These are phyloP conservation scores for Pyrrhia umbra DNA, from an alignment of 2,888 invertebrate species.

Conservation along the genomic window DNA sequence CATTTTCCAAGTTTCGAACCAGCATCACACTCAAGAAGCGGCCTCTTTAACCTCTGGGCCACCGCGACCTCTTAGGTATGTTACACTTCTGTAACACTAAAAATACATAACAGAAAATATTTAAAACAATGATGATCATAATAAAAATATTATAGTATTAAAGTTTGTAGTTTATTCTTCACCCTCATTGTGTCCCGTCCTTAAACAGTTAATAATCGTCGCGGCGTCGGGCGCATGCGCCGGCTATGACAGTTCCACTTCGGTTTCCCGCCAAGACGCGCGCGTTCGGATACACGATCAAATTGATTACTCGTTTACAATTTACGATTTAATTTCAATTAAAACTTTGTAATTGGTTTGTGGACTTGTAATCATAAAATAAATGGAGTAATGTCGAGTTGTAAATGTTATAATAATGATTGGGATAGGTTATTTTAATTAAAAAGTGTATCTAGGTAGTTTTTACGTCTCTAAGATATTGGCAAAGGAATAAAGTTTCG, in stretches of 20 bases:
- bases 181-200: constrained; percentile 68
- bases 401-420: neutral
- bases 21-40: too few relatives aligned
- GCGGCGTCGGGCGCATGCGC: constrained; percentile 70
- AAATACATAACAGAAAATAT: constrained; percentile 5
- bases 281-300: constrained; percentile 63
- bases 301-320: constrained; percentile 35
- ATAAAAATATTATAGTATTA: constrained; percentile 6
- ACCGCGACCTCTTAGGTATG: too few relatives aligned
- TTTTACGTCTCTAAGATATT: neutral
- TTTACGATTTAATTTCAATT: constrained; percentile 14
- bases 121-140: neutral
- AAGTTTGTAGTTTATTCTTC: constrained; percentile 12
- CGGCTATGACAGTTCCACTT: constrained; percentile 74
- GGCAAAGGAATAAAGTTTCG: too few relatives aligned
- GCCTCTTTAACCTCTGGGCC: too few relatives aligned
- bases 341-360: constrained; percentile 39
- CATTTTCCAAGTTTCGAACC: too few relatives aligned
- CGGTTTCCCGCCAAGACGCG: constrained; percentile 73
- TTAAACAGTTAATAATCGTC: constrained; percentile 65
- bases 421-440: neutral
- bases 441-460: neutral
- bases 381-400: neutral
- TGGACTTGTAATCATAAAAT: constrained; percentile 2
- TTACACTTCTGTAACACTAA: neutral